These are phyloP conservation scores for Brachionus asplanchnoidis DNA, from an alignment of 1,140 invertebrate species.

Conservation along the genomic window DNA sequence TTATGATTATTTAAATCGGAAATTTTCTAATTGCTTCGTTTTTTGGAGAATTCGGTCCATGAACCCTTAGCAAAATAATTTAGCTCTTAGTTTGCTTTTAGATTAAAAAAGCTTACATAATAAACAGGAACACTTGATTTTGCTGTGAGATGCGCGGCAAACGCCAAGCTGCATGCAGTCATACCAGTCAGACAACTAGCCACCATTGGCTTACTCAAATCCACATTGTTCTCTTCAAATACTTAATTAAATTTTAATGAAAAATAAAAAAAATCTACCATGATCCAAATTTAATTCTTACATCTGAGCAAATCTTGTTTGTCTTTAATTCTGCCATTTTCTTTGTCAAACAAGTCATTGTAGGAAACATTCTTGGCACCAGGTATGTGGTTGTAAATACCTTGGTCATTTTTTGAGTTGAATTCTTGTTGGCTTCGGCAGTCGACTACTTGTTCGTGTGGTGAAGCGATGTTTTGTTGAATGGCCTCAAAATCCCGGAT, in stretches of 20 bases:
- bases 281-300: neutral
- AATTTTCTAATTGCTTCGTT: neutral
- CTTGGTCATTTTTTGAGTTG: neutral
- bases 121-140: neutral
- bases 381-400: neutral
- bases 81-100: neutral
- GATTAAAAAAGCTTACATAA: slow-evolving; percentile 5
- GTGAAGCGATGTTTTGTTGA: neutral
- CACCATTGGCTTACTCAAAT: slow-evolving; percentile 1
- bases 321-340: slow-evolving; percentile 4
- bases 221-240: neutral
- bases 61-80: slow-evolving; percentile 24
- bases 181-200: slow-evolving; percentile 39
- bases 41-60: slow-evolving; percentile 28
- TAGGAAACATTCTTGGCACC: slow-evolving; percentile 27
- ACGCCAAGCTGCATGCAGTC: slow-evolving; percentile 34
- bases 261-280: neutral
- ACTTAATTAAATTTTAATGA: neutral
- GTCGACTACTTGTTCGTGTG: slow-evolving; percentile 27
- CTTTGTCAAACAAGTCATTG: slow-evolving; percentile 22
- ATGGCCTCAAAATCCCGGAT: neutral
- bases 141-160: slow-evolving; percentile 13
- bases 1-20: neutral
- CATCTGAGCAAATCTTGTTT: neutral
- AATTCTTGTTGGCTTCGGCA: neutral